Evolutionary conservation across 2,888 invertebrate species (phyloP).

Genomic region (Orthonychiurus folsomi): DNA sequence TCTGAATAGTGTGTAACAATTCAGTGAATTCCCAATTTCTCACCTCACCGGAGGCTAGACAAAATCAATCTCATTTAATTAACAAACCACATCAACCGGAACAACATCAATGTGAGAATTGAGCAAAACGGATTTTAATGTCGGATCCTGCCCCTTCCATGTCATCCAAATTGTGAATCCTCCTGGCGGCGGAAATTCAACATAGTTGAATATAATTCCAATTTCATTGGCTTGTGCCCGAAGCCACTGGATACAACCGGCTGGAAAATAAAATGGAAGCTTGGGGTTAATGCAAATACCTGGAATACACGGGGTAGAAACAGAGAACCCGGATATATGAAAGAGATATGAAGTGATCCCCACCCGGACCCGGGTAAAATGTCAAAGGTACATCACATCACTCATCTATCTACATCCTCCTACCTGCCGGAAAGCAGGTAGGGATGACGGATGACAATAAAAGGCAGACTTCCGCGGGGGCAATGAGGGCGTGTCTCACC

Average conservation of each 20-base stretch:
- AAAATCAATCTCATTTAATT: background rate
- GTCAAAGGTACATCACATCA: background rate
- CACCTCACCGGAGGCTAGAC: too few species aligned
- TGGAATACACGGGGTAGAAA: too few species aligned
- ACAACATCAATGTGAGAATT: slow-evolving; percentile 97
- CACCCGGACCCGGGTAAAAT: background rate
- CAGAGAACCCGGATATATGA: background rate
- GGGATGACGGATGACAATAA: too few species aligned
- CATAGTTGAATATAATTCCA: slow-evolving; percentile 7
- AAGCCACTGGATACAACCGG: slow-evolving; percentile 54
- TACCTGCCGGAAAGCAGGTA: background rate
- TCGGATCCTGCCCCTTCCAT: slow-evolving; percentile 66
- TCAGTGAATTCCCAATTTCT: background rate
- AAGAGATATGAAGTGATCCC: background rate
- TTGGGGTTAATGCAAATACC: too few species aligned
- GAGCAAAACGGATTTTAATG: slow-evolving; percentile 63
- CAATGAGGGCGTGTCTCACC: too few species aligned
- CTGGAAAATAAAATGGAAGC: slow-evolving; percentile 47
- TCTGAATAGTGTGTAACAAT: slow-evolving; percentile 13
- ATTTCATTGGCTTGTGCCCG: slow-evolving; percentile 2
- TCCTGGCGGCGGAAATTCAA: slow-evolving; percentile 47
- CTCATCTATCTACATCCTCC: too few species aligned
- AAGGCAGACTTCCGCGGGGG: background rate
- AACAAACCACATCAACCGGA: slow-evolving; percentile 70
- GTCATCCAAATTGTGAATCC: slow-evolving; percentile 76